phyloP scores from a whole-genome alignment of 2,888 invertebrate genomes.

The Myathropa florea region DNA sequence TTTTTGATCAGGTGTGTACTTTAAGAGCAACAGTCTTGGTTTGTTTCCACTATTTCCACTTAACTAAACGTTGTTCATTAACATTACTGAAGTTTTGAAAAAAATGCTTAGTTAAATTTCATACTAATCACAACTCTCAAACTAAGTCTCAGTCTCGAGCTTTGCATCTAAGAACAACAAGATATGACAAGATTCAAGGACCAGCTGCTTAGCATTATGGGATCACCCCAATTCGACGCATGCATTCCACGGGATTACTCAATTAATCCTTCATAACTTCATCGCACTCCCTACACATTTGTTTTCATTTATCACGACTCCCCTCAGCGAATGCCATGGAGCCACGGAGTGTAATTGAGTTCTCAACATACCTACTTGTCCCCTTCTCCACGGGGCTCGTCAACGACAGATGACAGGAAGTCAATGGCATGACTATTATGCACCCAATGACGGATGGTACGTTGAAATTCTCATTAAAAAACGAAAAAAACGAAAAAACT shows the following conservation, averaged over 20 bases:
- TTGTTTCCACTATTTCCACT: too few species aligned
- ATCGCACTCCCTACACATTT: constrained; percentile 19
- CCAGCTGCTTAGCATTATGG: neutral
- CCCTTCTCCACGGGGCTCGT: neutral
- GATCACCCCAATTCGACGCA: neutral
- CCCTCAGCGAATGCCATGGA: constrained; percentile 18
- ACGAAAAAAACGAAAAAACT: constrained; percentile 39
- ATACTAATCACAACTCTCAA: too few species aligned
- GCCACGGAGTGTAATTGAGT: constrained; percentile 29
- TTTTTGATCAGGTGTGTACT: too few species aligned
- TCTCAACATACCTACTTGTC: constrained; percentile 4
- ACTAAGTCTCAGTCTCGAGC: too few species aligned
- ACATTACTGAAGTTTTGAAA: too few species aligned
- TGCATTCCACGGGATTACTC: neutral
- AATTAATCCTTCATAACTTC: constrained; percentile 13
- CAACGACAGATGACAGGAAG: constrained; percentile 59
- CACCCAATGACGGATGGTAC: constrained; percentile 43
- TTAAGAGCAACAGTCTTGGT: too few species aligned
- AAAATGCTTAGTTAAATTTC: too few species aligned
- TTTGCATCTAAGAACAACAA: neutral
- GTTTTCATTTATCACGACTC: constrained; percentile 38
- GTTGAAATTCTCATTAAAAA: constrained; percentile 60
- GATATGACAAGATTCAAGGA: neutral
- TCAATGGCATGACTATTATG: constrained; percentile 30
- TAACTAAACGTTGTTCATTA: too few species aligned